A percentile compares a stretch with the other conserved stretches of the same genome.
Evolutionary conservation across 2,797 vertebrate genomes (phyloP).

Genomic region (Percopsis omiscomaycus): DNA sequence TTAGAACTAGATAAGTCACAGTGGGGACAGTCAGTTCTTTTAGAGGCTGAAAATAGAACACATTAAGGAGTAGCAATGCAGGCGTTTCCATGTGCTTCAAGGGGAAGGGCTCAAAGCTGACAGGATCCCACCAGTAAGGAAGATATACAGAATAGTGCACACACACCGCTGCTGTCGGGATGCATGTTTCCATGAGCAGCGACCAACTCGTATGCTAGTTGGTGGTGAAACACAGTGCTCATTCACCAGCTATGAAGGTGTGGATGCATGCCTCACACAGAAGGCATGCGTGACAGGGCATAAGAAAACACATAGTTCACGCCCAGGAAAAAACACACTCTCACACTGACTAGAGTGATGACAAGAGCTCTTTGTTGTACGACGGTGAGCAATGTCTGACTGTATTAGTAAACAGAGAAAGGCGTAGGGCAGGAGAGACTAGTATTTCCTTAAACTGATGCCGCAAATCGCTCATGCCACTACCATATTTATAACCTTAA

Average conservation of each 20-base stretch:
- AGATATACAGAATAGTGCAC: background rate
- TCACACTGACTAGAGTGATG: background rate
- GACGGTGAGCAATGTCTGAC: background rate
- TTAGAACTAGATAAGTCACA: too few relatives aligned
- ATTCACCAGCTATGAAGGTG: constrained; percentile 52
- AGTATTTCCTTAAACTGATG: too few relatives aligned
- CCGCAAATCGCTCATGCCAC: too few relatives aligned
- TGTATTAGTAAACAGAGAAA: background rate
- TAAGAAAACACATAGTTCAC: constrained; percentile 18
- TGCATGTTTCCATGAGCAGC: constrained; percentile 18
- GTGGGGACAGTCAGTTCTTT: too few relatives aligned
- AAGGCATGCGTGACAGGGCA: constrained; percentile 30
- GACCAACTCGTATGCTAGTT: constrained; percentile 16
- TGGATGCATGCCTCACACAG: constrained; percentile 20
- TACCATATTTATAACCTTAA: too few relatives aligned
- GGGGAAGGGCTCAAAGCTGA: background rate
- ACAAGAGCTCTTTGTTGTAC: constrained; percentile 10
- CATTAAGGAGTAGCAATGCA: too few relatives aligned
- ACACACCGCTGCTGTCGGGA: constrained; percentile 8
- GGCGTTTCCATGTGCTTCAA: too few relatives aligned
- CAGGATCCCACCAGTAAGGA: background rate
- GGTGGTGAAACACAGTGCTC: constrained; percentile 49
- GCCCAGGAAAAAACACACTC: constrained; percentile 8
- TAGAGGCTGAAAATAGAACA: too few relatives aligned
- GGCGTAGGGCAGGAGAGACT: too few relatives aligned